Percentiles rank a stretch among this genome's conserved stretches.
phyloP scores from a whole-genome alignment of 1,140 invertebrate species.

The Cephus cinctus region DNA sequence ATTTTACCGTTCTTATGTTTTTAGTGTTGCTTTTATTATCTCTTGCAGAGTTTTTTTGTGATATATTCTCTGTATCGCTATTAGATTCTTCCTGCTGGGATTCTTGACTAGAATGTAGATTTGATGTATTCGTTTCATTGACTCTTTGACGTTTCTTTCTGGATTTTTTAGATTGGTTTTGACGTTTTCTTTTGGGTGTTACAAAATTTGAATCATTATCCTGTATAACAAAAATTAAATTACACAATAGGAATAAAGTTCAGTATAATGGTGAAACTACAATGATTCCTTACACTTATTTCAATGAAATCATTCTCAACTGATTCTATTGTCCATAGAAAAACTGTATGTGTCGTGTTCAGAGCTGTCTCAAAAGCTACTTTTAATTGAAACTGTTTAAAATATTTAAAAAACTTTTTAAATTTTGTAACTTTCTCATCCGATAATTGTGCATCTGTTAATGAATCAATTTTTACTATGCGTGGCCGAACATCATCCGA shows the following conservation, averaged over 20 bases:
- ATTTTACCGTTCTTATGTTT: not conserved
- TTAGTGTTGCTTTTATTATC: not conserved
- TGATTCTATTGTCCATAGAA: not conserved
- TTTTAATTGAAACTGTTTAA: conserved; percentile 6
- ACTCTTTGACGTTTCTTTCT: not conserved
- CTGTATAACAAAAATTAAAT: not conserved
- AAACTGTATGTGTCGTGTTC: not conserved
- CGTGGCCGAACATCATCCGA: conserved; percentile 7
- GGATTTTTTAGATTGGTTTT: not conserved
- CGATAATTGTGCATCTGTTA: not conserved
- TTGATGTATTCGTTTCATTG: not conserved
- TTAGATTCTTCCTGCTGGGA: no score
- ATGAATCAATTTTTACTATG: not conserved
- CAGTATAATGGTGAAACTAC: no score
- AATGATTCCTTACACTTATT: not conserved
- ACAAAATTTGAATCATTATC: not conserved
- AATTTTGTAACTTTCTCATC: not conserved
- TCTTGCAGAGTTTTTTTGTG: not conserved
- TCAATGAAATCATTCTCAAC: not conserved
- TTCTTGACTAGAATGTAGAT: not conserved
- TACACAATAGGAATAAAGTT: no score
- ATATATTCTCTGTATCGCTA: not conserved
- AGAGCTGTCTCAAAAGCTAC: conserved; percentile 6
- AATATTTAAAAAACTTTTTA: conserved; percentile 14
- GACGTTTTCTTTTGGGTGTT: not conserved